These are phyloP conservation scores for Mormoops blainvillei DNA, from an alignment of 2,113 vertebrate genomes.

Conservation along the genomic window DNA sequence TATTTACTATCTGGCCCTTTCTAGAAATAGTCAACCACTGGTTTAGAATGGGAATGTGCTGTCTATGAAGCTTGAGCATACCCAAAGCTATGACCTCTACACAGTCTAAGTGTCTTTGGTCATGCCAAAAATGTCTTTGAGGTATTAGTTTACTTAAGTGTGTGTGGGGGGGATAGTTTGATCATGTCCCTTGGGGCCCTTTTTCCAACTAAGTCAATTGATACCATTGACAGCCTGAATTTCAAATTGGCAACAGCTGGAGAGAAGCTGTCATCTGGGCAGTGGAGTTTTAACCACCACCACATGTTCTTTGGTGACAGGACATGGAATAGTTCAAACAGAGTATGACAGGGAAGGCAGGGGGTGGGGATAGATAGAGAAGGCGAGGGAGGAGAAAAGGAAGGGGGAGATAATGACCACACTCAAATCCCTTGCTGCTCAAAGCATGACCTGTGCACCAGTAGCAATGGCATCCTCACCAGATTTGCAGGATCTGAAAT, in stretches of 20 bases:
- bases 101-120: background rate
- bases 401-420: background rate
- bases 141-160: background rate
- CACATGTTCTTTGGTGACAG: slow-evolving; percentile 27
- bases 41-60: background rate
- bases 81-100: background rate
- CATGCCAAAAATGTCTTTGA: background rate
- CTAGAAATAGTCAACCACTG: background rate
- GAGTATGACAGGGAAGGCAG: background rate
- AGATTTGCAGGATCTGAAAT: background rate
- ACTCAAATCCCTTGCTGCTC: background rate
- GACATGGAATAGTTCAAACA: background rate
- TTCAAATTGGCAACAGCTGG: slow-evolving; percentile 46
- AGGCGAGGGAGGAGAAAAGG: background rate
- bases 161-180: background rate
- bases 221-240: slow-evolving; percentile 33
- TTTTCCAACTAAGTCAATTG: slow-evolving; percentile 4
- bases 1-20: background rate
- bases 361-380: background rate
- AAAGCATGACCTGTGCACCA: background rate
- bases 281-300: background rate
- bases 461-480: accelerated
- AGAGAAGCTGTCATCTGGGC: slow-evolving; percentile 21
- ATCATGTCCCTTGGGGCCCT: background rate
- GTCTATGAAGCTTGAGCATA: background rate